These are phyloP conservation scores for Ophion slaviceki DNA, from an alignment of 2,888 invertebrate species.

Conservation along the genomic window DNA sequence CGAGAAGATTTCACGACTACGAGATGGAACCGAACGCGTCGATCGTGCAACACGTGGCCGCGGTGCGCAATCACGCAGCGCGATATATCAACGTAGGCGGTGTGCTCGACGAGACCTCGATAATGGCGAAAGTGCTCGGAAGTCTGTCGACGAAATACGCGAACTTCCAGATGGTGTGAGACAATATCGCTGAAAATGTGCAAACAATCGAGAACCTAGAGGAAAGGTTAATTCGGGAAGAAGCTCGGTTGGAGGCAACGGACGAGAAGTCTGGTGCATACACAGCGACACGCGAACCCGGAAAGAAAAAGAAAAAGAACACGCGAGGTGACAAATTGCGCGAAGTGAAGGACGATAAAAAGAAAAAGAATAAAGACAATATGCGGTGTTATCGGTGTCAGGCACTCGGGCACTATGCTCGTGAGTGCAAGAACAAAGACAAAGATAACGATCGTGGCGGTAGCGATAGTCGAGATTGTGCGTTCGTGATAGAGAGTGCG, in stretches of 20 bases:
- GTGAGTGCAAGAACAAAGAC: conserved; percentile 8
- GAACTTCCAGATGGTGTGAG: conserved; percentile 31
- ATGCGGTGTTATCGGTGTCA: conserved; percentile 11
- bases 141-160: conserved; percentile 42
- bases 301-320: background rate
- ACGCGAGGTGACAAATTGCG: background rate
- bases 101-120: conserved; percentile 16
- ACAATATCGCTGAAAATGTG: background rate
- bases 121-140: conserved; percentile 55
- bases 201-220: conserved; percentile 37
- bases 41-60: conserved; percentile 25
- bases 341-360: background rate
- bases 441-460: background rate
- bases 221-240: conserved; percentile 36
- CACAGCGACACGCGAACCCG: background rate
- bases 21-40: conserved; percentile 24
- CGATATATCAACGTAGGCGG: conserved; percentile 23
- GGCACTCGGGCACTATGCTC: conserved; percentile 16
- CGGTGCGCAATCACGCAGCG: conserved; percentile 32
- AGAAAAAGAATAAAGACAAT: background rate
- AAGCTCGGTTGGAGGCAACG: conserved; percentile 10
- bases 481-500: background rate
- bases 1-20: conserved; percentile 38
- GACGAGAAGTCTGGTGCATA: conserved; percentile 29
- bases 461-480: background rate